A percentile compares a stretch with the other conserved stretches of the same genome.
These are phyloP conservation scores for Drosophila meridionalis DNA, from an alignment of 2,888 invertebrate genomes.

Conservation along the genomic window DNA sequence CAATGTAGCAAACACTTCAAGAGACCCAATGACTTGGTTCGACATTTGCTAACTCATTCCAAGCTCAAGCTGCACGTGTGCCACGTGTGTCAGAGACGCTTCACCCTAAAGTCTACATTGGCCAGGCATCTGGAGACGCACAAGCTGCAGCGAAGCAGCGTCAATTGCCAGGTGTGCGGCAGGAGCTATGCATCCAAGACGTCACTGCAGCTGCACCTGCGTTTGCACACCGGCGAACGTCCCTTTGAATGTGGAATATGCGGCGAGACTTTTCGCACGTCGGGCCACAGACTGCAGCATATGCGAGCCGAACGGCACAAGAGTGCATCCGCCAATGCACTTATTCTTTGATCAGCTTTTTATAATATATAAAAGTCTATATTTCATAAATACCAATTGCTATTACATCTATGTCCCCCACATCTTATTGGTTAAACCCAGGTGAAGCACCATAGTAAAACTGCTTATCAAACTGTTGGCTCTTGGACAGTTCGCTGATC, in stretches of 20 bases:
- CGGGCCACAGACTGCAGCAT: conserved; percentile 76
- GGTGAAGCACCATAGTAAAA: conserved; percentile 83
- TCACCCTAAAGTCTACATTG: conserved; percentile 33
- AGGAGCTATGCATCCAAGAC: conserved; percentile 69
- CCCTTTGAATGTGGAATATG: conserved; percentile 77
- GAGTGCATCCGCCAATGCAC: not conserved
- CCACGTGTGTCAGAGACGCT: conserved; percentile 28
- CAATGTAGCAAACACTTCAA: conserved; percentile 53
- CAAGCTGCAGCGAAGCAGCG: conserved; percentile 5
- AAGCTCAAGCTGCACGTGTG: conserved; percentile 65
- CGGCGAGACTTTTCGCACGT: conserved; percentile 73
- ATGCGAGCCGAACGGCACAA: conserved; percentile 48
- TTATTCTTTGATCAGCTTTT: conserved; percentile 7
- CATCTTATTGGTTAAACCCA: conserved; percentile 75
- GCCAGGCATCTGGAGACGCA: conserved; percentile 38
- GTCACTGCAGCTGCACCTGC: conserved; percentile 73
- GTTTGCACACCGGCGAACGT: conserved; percentile 78
- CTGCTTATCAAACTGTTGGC: conserved; percentile 80
- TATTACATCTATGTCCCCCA: conserved; percentile 38
- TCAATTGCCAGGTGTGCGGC: conserved; percentile 57
- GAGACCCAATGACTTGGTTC: conserved; percentile 66
- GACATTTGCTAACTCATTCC: conserved; percentile 70
- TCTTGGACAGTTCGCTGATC: conserved; percentile 70
- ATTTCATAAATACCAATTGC: conserved; percentile 36
- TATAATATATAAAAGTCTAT: conserved; percentile 26